These are phyloP conservation scores for Mesocricetus auratus DNA, from an alignment of 2,113 vertebrate genomes.

Conservation along the genomic window DNA sequence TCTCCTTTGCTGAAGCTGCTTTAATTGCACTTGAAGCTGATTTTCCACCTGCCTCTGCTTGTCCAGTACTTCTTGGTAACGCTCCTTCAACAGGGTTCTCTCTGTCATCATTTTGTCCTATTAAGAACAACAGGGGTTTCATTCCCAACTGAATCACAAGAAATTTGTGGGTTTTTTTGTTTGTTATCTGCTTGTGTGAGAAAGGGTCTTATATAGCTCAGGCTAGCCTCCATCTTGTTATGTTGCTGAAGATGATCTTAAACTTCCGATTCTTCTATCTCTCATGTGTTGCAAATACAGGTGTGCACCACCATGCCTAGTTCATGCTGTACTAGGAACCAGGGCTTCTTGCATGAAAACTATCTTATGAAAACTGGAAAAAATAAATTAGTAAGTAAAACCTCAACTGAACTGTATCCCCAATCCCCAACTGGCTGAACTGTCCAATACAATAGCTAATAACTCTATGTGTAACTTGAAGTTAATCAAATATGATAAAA, in stretches of 20 bases:
- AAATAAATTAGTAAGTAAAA: too few species aligned
- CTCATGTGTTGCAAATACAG: not conserved
- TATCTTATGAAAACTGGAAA: too few species aligned
- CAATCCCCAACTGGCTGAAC: too few species aligned
- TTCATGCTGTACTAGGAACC: not conserved
- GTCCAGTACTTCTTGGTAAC: constrained; percentile 89
- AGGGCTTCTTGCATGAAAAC: not conserved
- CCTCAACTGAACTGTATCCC: not conserved
- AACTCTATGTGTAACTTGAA: not conserved
- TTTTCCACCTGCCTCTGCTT: constrained; percentile 89
- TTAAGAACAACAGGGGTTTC: not conserved
- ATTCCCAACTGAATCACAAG: not conserved
- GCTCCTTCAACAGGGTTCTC: constrained; percentile 88
- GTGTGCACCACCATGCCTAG: not conserved
- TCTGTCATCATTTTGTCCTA: constrained; percentile 90
- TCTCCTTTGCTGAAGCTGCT: constrained; percentile 87
- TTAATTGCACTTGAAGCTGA: constrained; percentile 88
- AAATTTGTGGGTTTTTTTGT: not conserved
- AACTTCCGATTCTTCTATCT: not conserved
- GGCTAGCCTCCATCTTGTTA: not conserved
- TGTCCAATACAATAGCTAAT: not conserved
- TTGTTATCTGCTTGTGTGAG: not conserved
- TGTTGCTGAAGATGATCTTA: not conserved
- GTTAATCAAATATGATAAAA: not conserved
- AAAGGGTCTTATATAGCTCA: not conserved